Percentiles rank a stretch among this genome's conserved stretches.
These are phyloP conservation scores for Drosophila seguyi DNA, from an alignment of 1,140 invertebrate genomes.

Conservation along the genomic window DNA sequence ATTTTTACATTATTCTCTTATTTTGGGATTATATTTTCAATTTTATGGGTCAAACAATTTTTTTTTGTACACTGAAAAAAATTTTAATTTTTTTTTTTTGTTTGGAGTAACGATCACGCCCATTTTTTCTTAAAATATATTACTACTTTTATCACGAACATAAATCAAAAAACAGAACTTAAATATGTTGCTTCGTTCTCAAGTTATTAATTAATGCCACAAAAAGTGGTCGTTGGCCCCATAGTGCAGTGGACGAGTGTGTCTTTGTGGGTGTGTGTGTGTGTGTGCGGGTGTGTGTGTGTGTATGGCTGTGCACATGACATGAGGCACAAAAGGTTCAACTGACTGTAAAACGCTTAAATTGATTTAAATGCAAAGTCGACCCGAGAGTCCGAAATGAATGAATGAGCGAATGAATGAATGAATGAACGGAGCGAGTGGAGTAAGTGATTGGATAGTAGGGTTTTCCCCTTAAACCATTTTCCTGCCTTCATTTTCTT, in stretches of 20 bases:
- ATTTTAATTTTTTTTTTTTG: too few relatives aligned
- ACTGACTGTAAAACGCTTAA: slow-evolving; percentile 82
- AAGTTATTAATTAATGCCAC: too few relatives aligned
- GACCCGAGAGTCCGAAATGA: slow-evolving; percentile 63
- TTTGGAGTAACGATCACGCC: too few relatives aligned
- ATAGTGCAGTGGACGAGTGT: not conserved
- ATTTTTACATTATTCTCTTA: too few relatives aligned
- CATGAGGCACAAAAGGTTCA: slow-evolving; percentile 75
- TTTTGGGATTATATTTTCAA: too few relatives aligned
- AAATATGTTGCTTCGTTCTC: too few relatives aligned
- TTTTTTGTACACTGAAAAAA: too few relatives aligned
- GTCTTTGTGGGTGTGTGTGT: slow-evolving; percentile 12
- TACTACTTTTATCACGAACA: too few relatives aligned
- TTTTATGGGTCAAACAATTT: too few relatives aligned
- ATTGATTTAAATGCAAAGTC: slow-evolving; percentile 81
- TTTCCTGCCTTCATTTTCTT: slow-evolving; percentile 1
- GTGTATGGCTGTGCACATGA: slow-evolving; percentile 49
- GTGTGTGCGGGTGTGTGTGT: slow-evolving; percentile 39
- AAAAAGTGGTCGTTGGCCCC: too few relatives aligned
- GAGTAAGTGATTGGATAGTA: slow-evolving; percentile 53
- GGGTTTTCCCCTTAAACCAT: slow-evolving; percentile 1
- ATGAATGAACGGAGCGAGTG: slow-evolving; percentile 33
- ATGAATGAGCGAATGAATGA: slow-evolving; percentile 57
- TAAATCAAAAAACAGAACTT: too few relatives aligned
- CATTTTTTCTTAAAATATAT: too few relatives aligned